Evolutionary conservation across 2,888 invertebrate species (phyloP).

Genomic region (Steinernema scapterisci): DNA sequence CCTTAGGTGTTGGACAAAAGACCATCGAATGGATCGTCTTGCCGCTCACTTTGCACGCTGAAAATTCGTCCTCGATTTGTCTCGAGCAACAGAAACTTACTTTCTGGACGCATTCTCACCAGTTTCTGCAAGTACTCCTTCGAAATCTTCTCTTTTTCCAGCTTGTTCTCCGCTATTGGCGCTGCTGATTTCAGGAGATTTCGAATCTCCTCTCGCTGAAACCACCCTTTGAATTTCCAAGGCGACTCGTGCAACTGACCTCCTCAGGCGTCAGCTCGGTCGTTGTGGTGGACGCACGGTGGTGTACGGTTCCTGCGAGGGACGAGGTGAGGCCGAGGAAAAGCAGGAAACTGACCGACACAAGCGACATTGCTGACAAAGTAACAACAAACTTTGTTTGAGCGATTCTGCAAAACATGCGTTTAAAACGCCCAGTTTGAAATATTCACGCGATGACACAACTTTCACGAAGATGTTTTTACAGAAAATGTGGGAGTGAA

Average conservation of each 20-base stretch:
- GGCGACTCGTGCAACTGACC: background rate
- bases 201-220: constrained; percentile 9
- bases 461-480: too few species aligned
- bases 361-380: background rate
- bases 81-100: background rate
- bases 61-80: too few species aligned
- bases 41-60: constrained; percentile 22
- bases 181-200: background rate
- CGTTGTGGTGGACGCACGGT: background rate
- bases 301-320: background rate
- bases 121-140: constrained; percentile 15
- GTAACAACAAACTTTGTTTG: too few species aligned
- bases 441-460: too few species aligned
- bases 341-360: background rate
- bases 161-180: background rate
- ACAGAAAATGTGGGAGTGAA: too few species aligned
- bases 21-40: constrained; percentile 13
- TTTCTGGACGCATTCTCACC: constrained; percentile 2
- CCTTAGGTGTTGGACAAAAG: background rate
- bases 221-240: background rate
- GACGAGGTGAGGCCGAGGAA: background rate
- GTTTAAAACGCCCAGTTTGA: too few species aligned
- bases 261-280: background rate
- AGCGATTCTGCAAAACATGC: too few species aligned
- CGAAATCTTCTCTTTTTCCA: background rate